Evolutionary conservation across 2,888 invertebrate species (phyloP).

Genomic region (Isotomurus palustris): DNA sequence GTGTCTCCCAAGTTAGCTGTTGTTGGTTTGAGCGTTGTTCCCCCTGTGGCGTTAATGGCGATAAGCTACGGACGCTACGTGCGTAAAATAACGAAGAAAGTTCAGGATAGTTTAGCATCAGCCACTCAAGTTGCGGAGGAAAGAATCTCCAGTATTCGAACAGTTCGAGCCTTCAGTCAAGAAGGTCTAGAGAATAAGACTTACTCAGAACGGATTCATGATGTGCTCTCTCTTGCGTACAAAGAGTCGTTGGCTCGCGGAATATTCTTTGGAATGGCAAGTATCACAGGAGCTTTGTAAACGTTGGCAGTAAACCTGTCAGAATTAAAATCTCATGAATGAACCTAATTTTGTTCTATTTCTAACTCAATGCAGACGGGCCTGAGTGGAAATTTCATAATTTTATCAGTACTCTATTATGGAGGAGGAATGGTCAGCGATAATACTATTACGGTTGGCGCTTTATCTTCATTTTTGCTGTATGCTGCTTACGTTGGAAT

Average conservation of each 20-base stretch:
- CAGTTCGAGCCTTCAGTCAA: slow-evolving; percentile 87
- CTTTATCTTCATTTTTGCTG: slow-evolving; percentile 85
- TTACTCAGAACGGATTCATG: slow-evolving; percentile 64
- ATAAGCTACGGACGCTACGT: slow-evolving; percentile 79
- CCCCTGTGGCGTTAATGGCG: slow-evolving; percentile 79
- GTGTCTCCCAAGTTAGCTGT: slow-evolving; percentile 83
- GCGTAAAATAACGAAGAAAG: slow-evolving; percentile 71
- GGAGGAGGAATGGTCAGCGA: slow-evolving; percentile 84
- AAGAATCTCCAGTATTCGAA: slow-evolving; percentile 82
- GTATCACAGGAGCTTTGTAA: too few species aligned
- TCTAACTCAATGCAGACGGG: slow-evolving; percentile 60
- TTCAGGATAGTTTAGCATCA: slow-evolving; percentile 63
- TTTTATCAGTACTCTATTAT: slow-evolving; percentile 84
- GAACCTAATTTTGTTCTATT: slow-evolving; percentile 18
- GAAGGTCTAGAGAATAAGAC: slow-evolving; percentile 69
- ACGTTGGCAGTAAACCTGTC: neutral
- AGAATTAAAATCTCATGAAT: slow-evolving; percentile 4
- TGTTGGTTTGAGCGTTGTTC: slow-evolving; percentile 81
- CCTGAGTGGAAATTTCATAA: slow-evolving; percentile 81
- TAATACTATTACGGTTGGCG: slow-evolving; percentile 73
- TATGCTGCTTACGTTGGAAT: slow-evolving; percentile 92
- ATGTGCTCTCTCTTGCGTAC: slow-evolving; percentile 72
- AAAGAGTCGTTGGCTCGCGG: slow-evolving; percentile 83
- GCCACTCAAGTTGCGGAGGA: slow-evolving; percentile 79
- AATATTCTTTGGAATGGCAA: slow-evolving; percentile 84